A percentile compares a stretch with the other conserved stretches of the same genome.
Conservation (phyloP, 2,797 vertebrate species). For the Cyclopterus lumpus region DNA sequence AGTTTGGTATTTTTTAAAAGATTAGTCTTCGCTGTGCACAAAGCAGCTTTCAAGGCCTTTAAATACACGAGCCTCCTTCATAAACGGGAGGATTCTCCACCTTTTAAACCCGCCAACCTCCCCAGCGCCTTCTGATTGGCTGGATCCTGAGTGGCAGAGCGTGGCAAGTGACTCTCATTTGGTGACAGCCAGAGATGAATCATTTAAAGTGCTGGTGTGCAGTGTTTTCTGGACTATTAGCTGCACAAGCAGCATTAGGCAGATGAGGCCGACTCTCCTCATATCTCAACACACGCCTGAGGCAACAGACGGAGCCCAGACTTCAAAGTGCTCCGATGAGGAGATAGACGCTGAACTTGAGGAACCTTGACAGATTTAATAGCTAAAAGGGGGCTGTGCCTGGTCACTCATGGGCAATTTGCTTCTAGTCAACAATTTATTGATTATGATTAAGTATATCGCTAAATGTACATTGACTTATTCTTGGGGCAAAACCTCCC, state of each 20-base stretch:
- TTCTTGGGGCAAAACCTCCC: constrained; percentile 15
- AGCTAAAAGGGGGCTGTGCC: constrained; percentile 39
- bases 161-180: constrained; percentile 54
- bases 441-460: constrained; percentile 27
- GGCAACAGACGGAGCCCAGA: constrained; percentile 69
- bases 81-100: constrained; percentile 15
- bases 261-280: constrained; percentile 73
- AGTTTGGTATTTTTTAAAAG: not conserved
- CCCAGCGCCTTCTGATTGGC: constrained; percentile 48
- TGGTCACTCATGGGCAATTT: constrained; percentile 38
- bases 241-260: constrained; percentile 84
- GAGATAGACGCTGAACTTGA: constrained; percentile 70
- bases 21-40: not conserved
- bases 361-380: constrained; percentile 66
- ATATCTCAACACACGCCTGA: constrained; percentile 73
- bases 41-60: not conserved
- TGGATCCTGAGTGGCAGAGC: constrained; percentile 66
- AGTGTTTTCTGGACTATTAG: constrained; percentile 83
- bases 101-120: constrained; percentile 52
- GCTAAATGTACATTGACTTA: constrained; percentile 6
- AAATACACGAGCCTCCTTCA: constrained; percentile 3
- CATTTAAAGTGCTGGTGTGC: constrained; percentile 72
- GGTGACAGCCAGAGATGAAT: constrained; percentile 77
- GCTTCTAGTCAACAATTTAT: constrained; percentile 36
- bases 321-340: constrained; percentile 73